Evolutionary conservation across 2,888 invertebrate genomes (phyloP), one percentile per base, ranked within the genome.

Genomic region (Caenorhabditis afra): DNA sequence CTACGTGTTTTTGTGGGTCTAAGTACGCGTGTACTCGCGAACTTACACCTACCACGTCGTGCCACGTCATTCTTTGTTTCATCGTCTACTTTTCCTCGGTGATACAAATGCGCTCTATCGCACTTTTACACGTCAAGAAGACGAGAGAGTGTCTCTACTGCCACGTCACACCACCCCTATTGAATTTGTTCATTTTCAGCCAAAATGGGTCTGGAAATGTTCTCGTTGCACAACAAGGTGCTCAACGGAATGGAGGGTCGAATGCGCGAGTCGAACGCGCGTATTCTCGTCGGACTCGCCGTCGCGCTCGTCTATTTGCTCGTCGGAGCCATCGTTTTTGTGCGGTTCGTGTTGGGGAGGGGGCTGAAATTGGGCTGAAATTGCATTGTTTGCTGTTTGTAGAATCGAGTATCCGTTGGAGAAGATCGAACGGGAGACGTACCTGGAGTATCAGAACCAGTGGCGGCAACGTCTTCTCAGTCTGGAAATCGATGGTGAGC

Each of bases 321-420:
- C 41, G 91, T 94, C 90, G 95, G 95, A 18, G 95, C 95, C 0
- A 92, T 93, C 18, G 93, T 95, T 77, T 95, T 95, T 68, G 82
- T 83, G 5, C 68, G 81, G 78, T 78, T 35, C 22, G n/a, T n/a
- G n/a, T n/a, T n/a, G n/a, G n/a, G n/a, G n/a, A n/a, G n/a, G n/a
- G n/a, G 22, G 35, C 29, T 7, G 29, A 7, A 29, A 29, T 29
- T 29, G 7, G 29, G 3, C 29, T 29, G 29, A 29, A 29, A n/a
- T 23, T 37, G 18, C 20, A 39, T 44, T 3, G 39, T 64, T 18
- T 50, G 20, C 22, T 16, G 2, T 23, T 62, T 49, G 11, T 22
- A 81, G 83, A 58, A 70, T 83, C 18, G 83, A 83, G 49, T 83
- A 84, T 59, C 87, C 88, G 10, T 53, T 85, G 53, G 87, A 87